Conservation (phyloP, 2,888 invertebrate genomes). For the Drosophila mimetica region DNA sequence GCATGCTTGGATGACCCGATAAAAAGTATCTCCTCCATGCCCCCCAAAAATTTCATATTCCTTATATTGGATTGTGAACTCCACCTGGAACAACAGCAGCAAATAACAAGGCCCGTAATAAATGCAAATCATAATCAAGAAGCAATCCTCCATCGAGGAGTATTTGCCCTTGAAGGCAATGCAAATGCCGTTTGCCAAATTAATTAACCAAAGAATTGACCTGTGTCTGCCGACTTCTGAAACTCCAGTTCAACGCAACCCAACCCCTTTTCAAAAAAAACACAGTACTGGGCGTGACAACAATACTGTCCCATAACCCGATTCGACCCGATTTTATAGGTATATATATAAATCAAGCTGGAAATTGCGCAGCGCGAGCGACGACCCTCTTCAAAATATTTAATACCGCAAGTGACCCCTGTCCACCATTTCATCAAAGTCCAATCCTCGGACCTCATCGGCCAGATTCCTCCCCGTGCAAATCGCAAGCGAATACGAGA, state of each 20-base stretch:
- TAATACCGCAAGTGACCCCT: constrained; percentile 83
- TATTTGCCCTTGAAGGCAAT: background rate
- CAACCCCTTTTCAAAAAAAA: constrained; percentile 34
- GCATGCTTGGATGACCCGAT: constrained; percentile 68
- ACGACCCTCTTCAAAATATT: constrained; percentile 82
- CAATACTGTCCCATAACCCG: constrained; percentile 13
- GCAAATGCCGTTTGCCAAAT: constrained; percentile 33
- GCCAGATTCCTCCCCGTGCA: background rate
- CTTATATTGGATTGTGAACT: constrained; percentile 15
- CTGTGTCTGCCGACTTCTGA: constrained; percentile 13
- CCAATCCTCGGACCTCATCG: constrained; percentile 18
- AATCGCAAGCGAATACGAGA: background rate
- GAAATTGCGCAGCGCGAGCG: constrained; percentile 57
- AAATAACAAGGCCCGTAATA: constrained; percentile 46
- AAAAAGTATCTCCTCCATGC: constrained; percentile 43
- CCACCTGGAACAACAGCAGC: constrained; percentile 57
- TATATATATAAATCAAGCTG: constrained; percentile 69
- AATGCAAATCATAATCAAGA: constrained; percentile 62
- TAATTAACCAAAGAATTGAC: constrained; percentile 58
- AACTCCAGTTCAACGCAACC: background rate
- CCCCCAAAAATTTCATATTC: background rate
- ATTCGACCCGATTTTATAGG: constrained; percentile 14
- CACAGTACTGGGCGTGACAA: constrained; percentile 68
- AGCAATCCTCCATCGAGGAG: constrained; percentile 6
- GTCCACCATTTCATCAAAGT: constrained; percentile 61